A percentile compares a stretch with the other conserved stretches of the same genome.
Conservation (phyloP, 1,140 invertebrate genomes). For the Aphelenchoides avenae region DNA sequence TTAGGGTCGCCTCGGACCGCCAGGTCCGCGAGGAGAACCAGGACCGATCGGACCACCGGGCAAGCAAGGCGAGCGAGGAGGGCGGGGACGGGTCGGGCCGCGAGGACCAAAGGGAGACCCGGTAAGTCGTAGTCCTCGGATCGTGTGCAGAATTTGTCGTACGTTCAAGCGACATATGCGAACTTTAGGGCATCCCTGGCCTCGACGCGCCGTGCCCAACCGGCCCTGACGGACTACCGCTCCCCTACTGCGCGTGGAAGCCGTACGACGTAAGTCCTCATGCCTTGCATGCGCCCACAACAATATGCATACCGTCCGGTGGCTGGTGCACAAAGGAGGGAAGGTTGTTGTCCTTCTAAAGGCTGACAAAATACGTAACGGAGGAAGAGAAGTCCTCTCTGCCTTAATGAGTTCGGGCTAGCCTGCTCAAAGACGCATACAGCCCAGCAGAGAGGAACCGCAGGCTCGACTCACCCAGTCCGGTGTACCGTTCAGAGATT, state of each 20-base stretch:
- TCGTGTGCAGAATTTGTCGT: conserved; percentile 1
- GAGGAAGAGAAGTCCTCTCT: too few relatives aligned
- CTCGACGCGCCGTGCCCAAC: conserved; percentile 92
- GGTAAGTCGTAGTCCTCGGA: conserved; percentile 45
- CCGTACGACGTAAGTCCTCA: too few relatives aligned
- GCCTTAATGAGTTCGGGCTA: too few relatives aligned
- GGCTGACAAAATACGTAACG: too few relatives aligned
- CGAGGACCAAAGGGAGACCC: conserved; percentile 90
- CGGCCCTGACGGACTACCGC: conserved; percentile 82
- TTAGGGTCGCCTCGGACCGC: neutral
- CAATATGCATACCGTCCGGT: too few relatives aligned
- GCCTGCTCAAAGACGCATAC: too few relatives aligned
- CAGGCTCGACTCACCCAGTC: too few relatives aligned
- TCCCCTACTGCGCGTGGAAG: conserved; percentile 90
- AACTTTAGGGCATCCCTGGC: conserved; percentile 75
- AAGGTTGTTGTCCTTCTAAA: too few relatives aligned
- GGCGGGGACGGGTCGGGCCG: conserved; percentile 77
- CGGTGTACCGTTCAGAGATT: too few relatives aligned
- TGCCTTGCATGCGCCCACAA: too few relatives aligned
- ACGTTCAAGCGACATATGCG: neutral
- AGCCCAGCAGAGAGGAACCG: too few relatives aligned
- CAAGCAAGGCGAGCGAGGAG: conserved; percentile 74
- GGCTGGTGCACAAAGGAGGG: too few relatives aligned
- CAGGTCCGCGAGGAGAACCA: conserved; percentile 19
- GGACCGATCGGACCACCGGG: conserved; percentile 67